Percentiles rank a stretch among this genome's conserved stretches.
Conservation (phyloP, 2,888 invertebrate genomes). For the Pegoplata infirma region DNA sequence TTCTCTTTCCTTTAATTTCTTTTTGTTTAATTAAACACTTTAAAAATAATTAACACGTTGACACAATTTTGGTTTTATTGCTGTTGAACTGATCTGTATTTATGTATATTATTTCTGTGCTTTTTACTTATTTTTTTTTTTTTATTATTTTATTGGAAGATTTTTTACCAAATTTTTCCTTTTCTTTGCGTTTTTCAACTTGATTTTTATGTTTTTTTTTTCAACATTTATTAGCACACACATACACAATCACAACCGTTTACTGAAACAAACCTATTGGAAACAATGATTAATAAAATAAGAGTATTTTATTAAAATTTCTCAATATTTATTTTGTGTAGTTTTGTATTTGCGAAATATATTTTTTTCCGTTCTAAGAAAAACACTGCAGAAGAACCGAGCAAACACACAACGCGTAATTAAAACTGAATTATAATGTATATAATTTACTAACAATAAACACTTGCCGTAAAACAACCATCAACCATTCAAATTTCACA, state of each 20-base stretch:
- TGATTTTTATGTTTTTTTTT: neutral
- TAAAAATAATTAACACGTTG: constrained; percentile 38
- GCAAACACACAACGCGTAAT: constrained; percentile 33
- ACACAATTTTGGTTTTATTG: constrained; percentile 32
- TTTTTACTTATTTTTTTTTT: constrained; percentile 3
- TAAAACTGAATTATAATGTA: neutral
- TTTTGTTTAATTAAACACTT: constrained; percentile 17
- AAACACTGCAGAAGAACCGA: constrained; percentile 28
- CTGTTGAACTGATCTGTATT: neutral
- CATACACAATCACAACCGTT: constrained; percentile 23
- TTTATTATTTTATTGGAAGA: constrained; percentile 31
- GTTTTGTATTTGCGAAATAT: constrained; percentile 27
- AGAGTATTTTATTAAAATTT: neutral
- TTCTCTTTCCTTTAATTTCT: neutral
- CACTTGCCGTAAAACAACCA: neutral
- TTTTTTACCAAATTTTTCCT: constrained; percentile 18
- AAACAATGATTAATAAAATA: constrained; percentile 1
- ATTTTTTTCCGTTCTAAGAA: constrained; percentile 14
- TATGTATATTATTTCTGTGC: neutral
- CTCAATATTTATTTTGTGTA: neutral
- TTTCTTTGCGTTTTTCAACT: neutral
- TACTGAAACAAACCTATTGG: neutral
- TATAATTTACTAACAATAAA: neutral
- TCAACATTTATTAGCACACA: neutral
- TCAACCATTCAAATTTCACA: no score